These are phyloP conservation scores for Holcopasites calliopsidis DNA, from an alignment of 1,140 invertebrate genomes.

Conservation along the genomic window DNA sequence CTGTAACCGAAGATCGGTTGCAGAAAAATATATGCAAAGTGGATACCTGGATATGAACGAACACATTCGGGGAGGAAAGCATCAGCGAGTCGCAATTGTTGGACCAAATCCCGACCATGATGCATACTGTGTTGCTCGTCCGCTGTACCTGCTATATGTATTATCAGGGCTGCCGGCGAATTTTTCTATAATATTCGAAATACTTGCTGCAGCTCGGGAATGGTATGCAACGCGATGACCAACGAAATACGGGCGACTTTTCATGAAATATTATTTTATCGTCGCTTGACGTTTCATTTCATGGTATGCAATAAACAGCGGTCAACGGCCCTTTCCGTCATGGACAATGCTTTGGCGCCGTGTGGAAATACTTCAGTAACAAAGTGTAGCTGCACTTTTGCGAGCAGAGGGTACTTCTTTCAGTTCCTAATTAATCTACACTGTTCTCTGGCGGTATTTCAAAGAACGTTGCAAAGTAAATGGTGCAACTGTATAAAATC, in stretches of 20 bases:
- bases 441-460: too few relatives aligned
- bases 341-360: neutral
- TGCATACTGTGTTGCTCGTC: neutral
- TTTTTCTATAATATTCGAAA: slow-evolving; percentile 7
- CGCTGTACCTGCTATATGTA: neutral
- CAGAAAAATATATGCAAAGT: neutral
- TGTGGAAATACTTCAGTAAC: neutral
- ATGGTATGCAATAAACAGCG: too few relatives aligned
- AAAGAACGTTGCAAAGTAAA: too few relatives aligned
- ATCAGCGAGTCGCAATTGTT: neutral
- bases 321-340: neutral
- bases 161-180: neutral
- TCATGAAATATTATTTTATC: neutral
- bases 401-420: too few relatives aligned
- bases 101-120: neutral
- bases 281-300: neutral
- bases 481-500: too few relatives aligned
- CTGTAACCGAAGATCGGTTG: too few relatives aligned
- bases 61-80: neutral
- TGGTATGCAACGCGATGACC: neutral
- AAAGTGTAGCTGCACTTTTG: too few relatives aligned
- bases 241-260: neutral
- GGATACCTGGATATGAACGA: too few relatives aligned
- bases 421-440: too few relatives aligned
- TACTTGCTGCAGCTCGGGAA: neutral